Conservation (phyloP, 2,888 invertebrate species). For the Brachyopa scutellaris region DNA sequence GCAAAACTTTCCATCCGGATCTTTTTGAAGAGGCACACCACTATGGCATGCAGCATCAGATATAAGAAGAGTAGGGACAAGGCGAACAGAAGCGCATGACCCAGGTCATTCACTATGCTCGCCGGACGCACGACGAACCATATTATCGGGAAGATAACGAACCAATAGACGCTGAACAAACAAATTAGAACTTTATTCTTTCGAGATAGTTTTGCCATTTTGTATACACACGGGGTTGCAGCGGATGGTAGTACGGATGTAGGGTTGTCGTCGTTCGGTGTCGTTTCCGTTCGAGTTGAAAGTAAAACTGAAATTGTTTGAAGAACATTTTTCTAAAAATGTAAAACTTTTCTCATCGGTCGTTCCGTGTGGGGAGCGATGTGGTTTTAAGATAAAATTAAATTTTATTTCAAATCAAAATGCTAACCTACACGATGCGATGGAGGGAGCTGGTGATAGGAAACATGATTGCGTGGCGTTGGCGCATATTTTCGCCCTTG, state of each 20-base stretch:
- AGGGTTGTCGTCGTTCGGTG: not conserved
- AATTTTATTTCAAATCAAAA: not conserved
- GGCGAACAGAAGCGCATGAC: slow-evolving; percentile 68
- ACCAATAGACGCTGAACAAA: slow-evolving; percentile 74
- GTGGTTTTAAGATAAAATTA: slow-evolving; percentile 36
- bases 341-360: too few species aligned
- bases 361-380: not conserved
- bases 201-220: slow-evolving; percentile 43
- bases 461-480: slow-evolving; percentile 1
- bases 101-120: slow-evolving; percentile 54
- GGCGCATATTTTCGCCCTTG: slow-evolving; percentile 17
- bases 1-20: slow-evolving; percentile 21
- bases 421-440: not conserved
- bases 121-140: slow-evolving; percentile 74
- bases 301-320: slow-evolving; percentile 8
- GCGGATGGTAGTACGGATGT: not conserved
- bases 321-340: not conserved
- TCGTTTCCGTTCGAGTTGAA: slow-evolving; percentile 5
- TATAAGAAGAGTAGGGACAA: slow-evolving; percentile 69
- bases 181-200: slow-evolving; percentile 57
- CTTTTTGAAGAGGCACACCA: slow-evolving; percentile 70
- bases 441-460: not conserved
- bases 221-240: not conserved
- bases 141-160: slow-evolving; percentile 74
- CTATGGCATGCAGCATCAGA: slow-evolving; percentile 64